A percentile compares a stretch with the other conserved stretches of the same genome.
Evolutionary conservation across 2,797 vertebrate species (phyloP).

Genomic region (Carapus acus): DNA sequence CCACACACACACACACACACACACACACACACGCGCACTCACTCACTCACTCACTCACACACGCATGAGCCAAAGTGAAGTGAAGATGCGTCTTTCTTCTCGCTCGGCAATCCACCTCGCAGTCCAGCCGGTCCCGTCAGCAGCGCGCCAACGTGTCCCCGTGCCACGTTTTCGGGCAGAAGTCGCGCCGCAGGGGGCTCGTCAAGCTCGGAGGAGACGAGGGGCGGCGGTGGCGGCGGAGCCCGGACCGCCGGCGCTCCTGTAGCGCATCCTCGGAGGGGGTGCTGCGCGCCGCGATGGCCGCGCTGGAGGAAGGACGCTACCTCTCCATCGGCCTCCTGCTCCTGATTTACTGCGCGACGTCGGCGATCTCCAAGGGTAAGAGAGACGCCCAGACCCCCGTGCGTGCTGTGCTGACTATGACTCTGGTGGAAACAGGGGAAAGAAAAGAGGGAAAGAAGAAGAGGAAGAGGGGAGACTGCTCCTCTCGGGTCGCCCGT

Average conservation of each 20-base stretch:
- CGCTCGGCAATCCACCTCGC: constrained; percentile 30
- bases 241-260: constrained; percentile 29
- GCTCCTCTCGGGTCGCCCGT: background rate
- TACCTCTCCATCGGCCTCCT: constrained; percentile 32
- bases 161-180: constrained; percentile 34
- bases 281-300: constrained; percentile 57
- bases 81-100: constrained; percentile 57
- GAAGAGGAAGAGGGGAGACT: no score
- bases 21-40: constrained; percentile 31
- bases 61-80: constrained; percentile 52
- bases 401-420: constrained; percentile 3
- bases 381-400: constrained; percentile 30
- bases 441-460: no score
- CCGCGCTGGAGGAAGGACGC: constrained; percentile 58
- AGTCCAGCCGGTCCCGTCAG: constrained; percentile 12
- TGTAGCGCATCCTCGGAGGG: constrained; percentile 38
- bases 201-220: constrained; percentile 30
- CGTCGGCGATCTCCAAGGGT: constrained; percentile 61
- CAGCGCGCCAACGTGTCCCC: constrained; percentile 19
- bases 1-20: constrained; percentile 1
- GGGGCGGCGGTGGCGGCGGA: constrained; percentile 8
- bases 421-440: background rate
- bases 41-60: constrained; percentile 10
- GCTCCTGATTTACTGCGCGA: constrained; percentile 30
- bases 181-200: constrained; percentile 34